Evolutionary conservation across 37 sponge, comb jelly and placozoan species (phyloP), one percentile per base, ranked within the genome.

Genomic region (Oopsacas minuta): DNA sequence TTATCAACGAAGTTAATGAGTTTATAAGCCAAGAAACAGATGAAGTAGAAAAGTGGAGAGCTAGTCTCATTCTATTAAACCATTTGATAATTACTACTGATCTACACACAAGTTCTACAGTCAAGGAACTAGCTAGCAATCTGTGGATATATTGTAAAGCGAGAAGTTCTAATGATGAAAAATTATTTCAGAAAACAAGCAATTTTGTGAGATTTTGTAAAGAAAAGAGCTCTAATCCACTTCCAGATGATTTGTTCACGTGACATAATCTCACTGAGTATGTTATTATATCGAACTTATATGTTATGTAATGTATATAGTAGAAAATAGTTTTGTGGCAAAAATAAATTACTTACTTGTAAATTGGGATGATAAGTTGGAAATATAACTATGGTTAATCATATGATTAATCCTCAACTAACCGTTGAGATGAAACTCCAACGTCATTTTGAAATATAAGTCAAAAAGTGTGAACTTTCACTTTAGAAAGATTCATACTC

Each of bases 1-100:
- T 96, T 0, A 37, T 93, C 1, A 82, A 35, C 15, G 86, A 86
- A 82, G 81, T 92, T 34, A 35, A 85, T 34, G 89, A 92, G 38
- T 86, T 88, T 81, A 84, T 88, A 39, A 92, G 75, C 30, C 28
- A 61, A 12, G 30, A 61, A 61, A n/a, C 28, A 3, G 75, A 61
- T 34, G 75, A 61, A 34, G 28, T n/a, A 12, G 75, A 61, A 34
- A 61, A 61, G 28, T 61, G 75, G 75, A 61, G 28, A 12, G 75
- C 75, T 10, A 61, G 75, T n/a, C 75, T 61, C 28, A 61, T 61
- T 25, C 75, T 61, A 61, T n/a, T 61, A 20, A 61, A 61, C 75
- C 75, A 61, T 3, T 61, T 61, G 75, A 61, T n/a, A n/a, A 61
- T 61, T 3, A n/a, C 75, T 32, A 25, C 32, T 12, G 75, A 61